Conservation (phyloP, 1,140 invertebrate genomes). For the Portunus trituberculatus region DNA sequence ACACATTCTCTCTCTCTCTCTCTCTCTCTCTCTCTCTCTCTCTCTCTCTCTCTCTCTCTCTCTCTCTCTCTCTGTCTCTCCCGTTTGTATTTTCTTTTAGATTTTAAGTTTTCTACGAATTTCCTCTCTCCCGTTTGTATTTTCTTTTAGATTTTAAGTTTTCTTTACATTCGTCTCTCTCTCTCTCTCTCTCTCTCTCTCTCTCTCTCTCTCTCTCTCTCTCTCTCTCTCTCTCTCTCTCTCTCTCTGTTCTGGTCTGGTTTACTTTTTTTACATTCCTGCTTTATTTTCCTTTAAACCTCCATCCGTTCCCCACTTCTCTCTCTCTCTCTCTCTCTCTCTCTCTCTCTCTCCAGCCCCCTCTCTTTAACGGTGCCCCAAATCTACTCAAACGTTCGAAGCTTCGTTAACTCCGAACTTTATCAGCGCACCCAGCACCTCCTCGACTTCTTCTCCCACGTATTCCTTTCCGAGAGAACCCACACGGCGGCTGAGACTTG, state of each 20-base stretch:
- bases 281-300: neutral
- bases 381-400: neutral
- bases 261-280: neutral
- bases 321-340: neutral
- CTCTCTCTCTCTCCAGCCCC: neutral
- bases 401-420: neutral
- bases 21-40: neutral
- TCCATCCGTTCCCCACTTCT: neutral
- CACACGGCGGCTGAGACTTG: neutral
- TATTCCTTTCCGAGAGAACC: neutral
- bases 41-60: neutral
- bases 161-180: neutral
- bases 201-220: neutral
- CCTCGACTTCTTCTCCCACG: neutral
- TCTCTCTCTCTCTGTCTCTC: neutral
- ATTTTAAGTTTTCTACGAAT: neutral
- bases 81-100: too few relatives aligned
- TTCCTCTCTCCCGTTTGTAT: neutral
- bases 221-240: neutral
- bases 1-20: neutral
- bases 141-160: neutral
- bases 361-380: neutral
- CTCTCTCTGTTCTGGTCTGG: neutral
- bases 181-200: neutral
- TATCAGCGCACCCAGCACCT: neutral